Conservation (phyloP, 1,140 invertebrate species). For the Trachymyrmex cornetzi region DNA sequence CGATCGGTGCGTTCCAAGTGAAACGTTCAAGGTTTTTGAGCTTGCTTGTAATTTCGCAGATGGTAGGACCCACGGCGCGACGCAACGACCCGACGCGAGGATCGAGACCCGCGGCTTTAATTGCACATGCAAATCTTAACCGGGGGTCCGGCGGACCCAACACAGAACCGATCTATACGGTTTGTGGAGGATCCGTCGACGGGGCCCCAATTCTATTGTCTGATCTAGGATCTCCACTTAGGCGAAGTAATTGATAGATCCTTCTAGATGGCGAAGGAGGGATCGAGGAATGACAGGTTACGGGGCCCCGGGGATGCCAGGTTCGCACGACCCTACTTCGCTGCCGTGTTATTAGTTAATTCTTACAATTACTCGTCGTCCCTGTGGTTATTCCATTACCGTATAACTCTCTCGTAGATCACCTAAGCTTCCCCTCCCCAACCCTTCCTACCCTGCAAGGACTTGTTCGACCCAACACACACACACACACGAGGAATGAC, state of each 20-base stretch:
- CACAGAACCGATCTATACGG: background rate
- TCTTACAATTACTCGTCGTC: constrained; percentile 82
- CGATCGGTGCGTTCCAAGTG: constrained; percentile 22
- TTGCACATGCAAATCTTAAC: constrained; percentile 74
- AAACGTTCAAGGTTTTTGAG: constrained; percentile 30
- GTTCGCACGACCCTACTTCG: constrained; percentile 82
- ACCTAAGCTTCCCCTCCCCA: constrained; percentile 64
- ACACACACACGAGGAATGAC: background rate
- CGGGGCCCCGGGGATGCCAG: constrained; percentile 74
- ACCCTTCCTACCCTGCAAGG: background rate
- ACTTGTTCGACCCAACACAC: background rate
- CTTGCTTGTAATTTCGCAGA: constrained; percentile 51
- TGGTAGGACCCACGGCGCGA: background rate
- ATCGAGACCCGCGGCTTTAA: constrained; percentile 62
- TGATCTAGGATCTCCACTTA: constrained; percentile 81
- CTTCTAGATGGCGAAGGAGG: constrained; percentile 73
- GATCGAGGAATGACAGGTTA: constrained; percentile 82
- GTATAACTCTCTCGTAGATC: constrained; percentile 77
- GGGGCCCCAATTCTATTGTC: constrained; percentile 80
- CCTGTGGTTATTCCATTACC: constrained; percentile 82
- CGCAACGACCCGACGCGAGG: constrained; percentile 24
- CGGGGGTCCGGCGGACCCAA: background rate
- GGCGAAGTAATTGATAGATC: constrained; percentile 81
- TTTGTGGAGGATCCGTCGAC: constrained; percentile 48
- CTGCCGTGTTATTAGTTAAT: constrained; percentile 83